Base-by-base conservation (phyloP, 1,140 invertebrate species). In the Coboldia fuscipes region DNA sequence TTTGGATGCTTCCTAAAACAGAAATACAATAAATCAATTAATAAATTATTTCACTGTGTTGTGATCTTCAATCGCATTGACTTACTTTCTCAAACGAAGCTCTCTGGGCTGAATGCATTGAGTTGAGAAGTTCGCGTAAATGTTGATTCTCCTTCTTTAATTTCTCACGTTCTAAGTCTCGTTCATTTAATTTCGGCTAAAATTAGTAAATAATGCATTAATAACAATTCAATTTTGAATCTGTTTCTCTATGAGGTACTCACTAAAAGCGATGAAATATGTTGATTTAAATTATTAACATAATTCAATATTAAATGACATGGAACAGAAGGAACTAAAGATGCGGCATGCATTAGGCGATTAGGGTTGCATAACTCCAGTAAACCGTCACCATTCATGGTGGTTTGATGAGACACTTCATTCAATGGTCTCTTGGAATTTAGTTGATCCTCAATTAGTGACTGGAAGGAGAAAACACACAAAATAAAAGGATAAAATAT, bases 91-190 rank as follows among this genome's bases (percentile, higher is more conserved):
- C n/a, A n/a, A n/a, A n/a, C n/a, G 30, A 19, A 14, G 50, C 49
- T 54, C 50, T 43, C 42, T 56, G 49, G 39, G 46, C 45, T 42
- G 61, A 58, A 41, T 70, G 64, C 41, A 71, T 57, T 36, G 63
- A 65, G 46, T 79, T 75, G 15, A 82, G 52, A 46, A 72, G 68
- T 51, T 83, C 79, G 41, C 75, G 61, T 32, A 66, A 68, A 43
- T 64, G 63, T 38, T 73, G 68, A 38, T 81, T 55, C 50, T 82
- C 77, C 38, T 68, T 67, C 19, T 76, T 62, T 40, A 81, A 53
- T 35, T 67, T 64, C 41, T 78, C 74, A 29, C 72, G 58, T 50
- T 84, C 78, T 44, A 79, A 75, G 47, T 83, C 78, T 39, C 68
- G 59, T 40, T 72, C 67, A 49, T 71, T 75, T 34, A 79, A 65